phyloP scores from a whole-genome alignment of 2,888 invertebrate species.

The Pyrgus malvae region DNA sequence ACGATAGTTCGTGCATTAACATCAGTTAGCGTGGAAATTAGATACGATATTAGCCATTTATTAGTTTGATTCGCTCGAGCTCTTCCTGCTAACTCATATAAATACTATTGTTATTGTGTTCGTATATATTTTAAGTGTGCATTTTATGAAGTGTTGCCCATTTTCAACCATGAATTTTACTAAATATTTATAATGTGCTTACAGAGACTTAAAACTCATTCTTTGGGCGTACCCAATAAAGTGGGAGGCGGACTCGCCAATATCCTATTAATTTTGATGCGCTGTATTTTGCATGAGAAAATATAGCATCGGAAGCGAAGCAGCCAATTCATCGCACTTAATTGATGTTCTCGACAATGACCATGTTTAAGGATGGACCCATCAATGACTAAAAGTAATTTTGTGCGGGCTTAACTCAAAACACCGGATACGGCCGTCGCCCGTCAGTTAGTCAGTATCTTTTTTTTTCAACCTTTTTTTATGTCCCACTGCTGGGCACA shows the following conservation, averaged over 20 bases:
- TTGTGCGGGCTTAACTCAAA: conserved; percentile 33
- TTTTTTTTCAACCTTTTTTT: too few relatives aligned
- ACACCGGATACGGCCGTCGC: conserved; percentile 16
- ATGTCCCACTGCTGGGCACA: too few relatives aligned
- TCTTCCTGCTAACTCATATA: too few relatives aligned
- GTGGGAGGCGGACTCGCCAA: conserved; percentile 35
- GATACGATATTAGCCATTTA: too few relatives aligned
- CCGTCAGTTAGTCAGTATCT: too few relatives aligned
- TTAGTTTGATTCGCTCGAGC: too few relatives aligned
- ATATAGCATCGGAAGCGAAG: conserved; percentile 43
- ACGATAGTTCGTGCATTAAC: too few relatives aligned
- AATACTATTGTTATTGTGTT: too few relatives aligned
- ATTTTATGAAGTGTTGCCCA: neutral
- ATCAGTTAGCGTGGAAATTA: too few relatives aligned
- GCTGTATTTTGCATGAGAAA: conserved; percentile 47
- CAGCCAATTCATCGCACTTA: conserved; percentile 52
- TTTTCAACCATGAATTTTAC: neutral
- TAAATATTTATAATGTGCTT: conserved; percentile 14
- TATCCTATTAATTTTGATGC: conserved; percentile 44
- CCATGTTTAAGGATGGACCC: conserved; percentile 52
- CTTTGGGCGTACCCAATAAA: conserved; percentile 39
- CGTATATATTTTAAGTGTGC: neutral
- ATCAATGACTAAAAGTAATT: conserved; percentile 45
- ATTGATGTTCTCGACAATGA: conserved; percentile 57
- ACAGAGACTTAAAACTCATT: conserved; percentile 19